These are phyloP conservation scores for Xenopus borealis DNA, from an alignment of 2,113 vertebrate species.

Conservation along the genomic window DNA sequence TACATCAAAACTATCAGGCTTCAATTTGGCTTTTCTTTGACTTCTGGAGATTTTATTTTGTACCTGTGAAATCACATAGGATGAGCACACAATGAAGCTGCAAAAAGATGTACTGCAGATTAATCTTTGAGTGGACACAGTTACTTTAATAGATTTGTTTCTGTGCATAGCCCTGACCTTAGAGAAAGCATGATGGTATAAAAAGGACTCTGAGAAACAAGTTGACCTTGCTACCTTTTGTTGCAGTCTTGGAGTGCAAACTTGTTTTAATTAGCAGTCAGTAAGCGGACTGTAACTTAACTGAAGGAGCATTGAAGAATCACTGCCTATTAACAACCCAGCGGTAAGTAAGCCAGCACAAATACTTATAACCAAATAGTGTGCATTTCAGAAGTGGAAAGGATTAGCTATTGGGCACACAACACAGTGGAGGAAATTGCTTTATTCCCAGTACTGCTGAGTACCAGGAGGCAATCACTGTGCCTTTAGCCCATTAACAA, in stretches of 20 bases:
- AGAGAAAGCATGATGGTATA: conserved; percentile 59
- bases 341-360: conserved; percentile 80
- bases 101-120: conserved; percentile 38
- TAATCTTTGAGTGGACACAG: conserved; percentile 44
- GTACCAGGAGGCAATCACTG: conserved; percentile 82
- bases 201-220: conserved; percentile 66
- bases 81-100: conserved; percentile 43
- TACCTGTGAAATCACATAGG: conserved; percentile 32
- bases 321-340: conserved; percentile 84
- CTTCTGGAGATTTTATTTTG: neutral
- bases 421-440: conserved; percentile 84
- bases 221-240: conserved; percentile 75
- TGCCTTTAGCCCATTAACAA: conserved; percentile 81
- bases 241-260: conserved; percentile 70
- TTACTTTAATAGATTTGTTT: conserved; percentile 48
- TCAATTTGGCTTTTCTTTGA: neutral
- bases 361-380: conserved; percentile 86
- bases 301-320: conserved; percentile 82
- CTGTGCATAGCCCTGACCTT: conserved; percentile 52
- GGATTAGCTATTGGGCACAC: conserved; percentile 85
- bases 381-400: conserved; percentile 81
- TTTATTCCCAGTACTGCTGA: conserved; percentile 84
- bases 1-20: neutral
- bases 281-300: conserved; percentile 79
- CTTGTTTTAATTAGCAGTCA: conserved; percentile 84